These are phyloP conservation scores for Dynastes hyllus DNA, from an alignment of 2,888 invertebrate species.

Conservation along the genomic window DNA sequence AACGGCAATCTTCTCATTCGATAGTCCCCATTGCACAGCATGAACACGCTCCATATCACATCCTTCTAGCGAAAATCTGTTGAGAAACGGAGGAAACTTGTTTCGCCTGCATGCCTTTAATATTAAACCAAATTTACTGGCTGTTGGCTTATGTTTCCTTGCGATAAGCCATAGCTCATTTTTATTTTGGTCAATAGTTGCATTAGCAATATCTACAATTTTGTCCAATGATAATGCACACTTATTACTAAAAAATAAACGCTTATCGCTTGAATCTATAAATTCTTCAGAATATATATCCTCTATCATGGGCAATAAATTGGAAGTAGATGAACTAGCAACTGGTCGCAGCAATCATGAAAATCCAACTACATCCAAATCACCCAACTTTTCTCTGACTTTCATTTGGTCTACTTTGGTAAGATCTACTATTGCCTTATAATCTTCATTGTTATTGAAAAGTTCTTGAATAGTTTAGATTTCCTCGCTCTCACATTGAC, in stretches of 20 bases:
- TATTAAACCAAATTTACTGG: conserved; percentile 52
- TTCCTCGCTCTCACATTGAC: background rate
- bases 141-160: conserved; percentile 50
- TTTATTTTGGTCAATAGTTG: conserved; percentile 47
- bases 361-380: conserved; percentile 44
- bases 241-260: background rate
- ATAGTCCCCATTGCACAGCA: conserved; percentile 47
- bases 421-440: background rate
- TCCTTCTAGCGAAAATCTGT: background rate
- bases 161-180: conserved; percentile 47
- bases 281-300: conserved; percentile 1
- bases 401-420: background rate
- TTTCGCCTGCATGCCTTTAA: conserved; percentile 38
- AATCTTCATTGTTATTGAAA: background rate
- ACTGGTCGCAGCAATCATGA: conserved; percentile 49
- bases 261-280: background rate
- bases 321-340: conserved; percentile 11
- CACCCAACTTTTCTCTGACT: conserved; percentile 20
- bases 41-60: conserved; percentile 43
- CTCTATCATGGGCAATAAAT: background rate
- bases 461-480: background rate
- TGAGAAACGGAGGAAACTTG: conserved; percentile 9
- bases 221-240: conserved; percentile 12
- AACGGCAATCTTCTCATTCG: conserved; percentile 43
- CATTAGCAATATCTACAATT: conserved; percentile 34